Evolutionary conservation across 2,888 invertebrate genomes (phyloP), one percentile per base, ranked within the genome.

Genomic region (Lithophane leautieri): DNA sequence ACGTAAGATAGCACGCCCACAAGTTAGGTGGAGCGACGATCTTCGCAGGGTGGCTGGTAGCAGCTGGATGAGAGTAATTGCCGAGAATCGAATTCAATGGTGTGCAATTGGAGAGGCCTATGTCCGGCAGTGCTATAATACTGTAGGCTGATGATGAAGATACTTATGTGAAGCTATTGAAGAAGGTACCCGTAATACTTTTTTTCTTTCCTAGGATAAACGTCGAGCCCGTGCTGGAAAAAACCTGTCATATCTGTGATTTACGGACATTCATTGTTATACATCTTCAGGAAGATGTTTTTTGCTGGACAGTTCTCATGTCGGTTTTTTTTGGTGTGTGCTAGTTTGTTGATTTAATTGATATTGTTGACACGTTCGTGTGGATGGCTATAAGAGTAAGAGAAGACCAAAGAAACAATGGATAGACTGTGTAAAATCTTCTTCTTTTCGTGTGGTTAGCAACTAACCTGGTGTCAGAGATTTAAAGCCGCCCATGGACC

Each of bases 231-330:
- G n/a, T n/a, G n/a, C n/a, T n/a, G n/a, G n/a, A n/a, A n/a, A n/a
- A n/a, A n/a, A n/a, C n/a, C n/a, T 85, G 88, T 87, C 85, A 88
- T 76, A 77, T 80, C 73, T 79, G 76, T 72, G 78, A 80, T 78
- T 79, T 83, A 87, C 73, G 28, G 81, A 71, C 72, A 58, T 70
- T 66, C 56, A n/a, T 54, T 79, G 67, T 79, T 78, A 86, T 86
- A 81, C 71, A 79, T 86, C 79, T 79, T 70, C 67, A 68, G 70
- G 22, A 73, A 56, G 9, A 28, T 16, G 50, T 61, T 72, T 79
- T 85, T 84, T 84, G 54, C 44, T 58, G 44, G 16, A 74, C 54
- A 14, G 47, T 25, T 67, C 60, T 70, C 56, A 54, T 61, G 66
- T 16, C 12, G 14, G 42, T 19, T 50, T 70, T 69, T 60, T n/a